Percentiles rank a stretch among this genome's conserved stretches.
phyloP scores from a whole-genome alignment of 1,140 invertebrate genomes.

The Eriocheir sinensis region DNA sequence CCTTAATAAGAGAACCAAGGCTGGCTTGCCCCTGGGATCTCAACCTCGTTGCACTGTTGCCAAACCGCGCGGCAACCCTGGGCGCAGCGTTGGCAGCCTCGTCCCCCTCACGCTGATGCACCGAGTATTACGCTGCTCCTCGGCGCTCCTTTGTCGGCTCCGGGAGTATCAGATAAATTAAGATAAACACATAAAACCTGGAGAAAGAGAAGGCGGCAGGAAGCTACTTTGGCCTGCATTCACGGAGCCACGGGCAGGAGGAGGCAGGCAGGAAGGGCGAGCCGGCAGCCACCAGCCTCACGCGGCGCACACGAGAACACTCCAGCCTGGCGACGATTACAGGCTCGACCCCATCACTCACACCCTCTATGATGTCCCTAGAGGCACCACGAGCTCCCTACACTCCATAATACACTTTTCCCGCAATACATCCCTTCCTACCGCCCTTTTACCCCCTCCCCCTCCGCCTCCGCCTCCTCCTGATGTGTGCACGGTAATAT shows the following conservation, averaged over 20 bases:
- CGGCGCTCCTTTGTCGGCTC: not conserved
- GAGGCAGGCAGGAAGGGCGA: not conserved
- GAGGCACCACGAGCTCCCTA: not conserved
- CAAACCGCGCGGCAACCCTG: not conserved
- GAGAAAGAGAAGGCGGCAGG: not conserved
- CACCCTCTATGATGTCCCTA: not conserved
- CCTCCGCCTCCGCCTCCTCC: not conserved
- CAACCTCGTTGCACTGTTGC: constrained; percentile 29
- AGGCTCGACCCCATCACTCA: not conserved
- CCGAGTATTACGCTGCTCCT: not conserved
- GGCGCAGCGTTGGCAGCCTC: constrained; percentile 17
- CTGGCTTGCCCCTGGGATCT: constrained; percentile 46
- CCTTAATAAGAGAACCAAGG: constrained; percentile 52
- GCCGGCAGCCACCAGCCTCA: not conserved
- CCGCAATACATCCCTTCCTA: not conserved
- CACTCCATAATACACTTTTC: not conserved
- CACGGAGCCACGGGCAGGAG: not conserved
- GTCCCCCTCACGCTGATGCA: not conserved
- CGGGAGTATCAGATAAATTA: constrained; percentile 1
- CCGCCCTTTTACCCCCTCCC: not conserved
- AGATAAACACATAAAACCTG: not conserved
- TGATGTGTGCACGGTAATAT: not conserved
- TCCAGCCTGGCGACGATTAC: not conserved
- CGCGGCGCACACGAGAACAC: not conserved
- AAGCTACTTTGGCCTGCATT: not conserved